Conservation (phyloP, 2,113 vertebrate species). For the Zosterops borbonicus region DNA sequence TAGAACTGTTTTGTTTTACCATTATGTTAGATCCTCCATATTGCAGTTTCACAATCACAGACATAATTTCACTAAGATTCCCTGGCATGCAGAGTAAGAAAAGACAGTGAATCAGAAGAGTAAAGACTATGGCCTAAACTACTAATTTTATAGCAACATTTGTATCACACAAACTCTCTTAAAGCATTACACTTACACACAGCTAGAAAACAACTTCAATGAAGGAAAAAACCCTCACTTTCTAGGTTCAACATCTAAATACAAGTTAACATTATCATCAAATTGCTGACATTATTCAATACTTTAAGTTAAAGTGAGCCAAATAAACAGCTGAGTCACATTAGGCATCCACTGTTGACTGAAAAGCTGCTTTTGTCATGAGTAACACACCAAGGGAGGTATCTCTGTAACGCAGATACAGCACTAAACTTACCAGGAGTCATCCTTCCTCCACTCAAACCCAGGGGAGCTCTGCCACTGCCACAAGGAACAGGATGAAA, state of each 20-base stretch:
- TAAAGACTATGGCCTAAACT: not conserved
- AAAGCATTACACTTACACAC: not conserved
- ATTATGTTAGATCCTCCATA: not conserved
- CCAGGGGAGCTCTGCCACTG: not conserved
- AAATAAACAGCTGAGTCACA: not conserved
- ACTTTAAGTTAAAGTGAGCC: not conserved
- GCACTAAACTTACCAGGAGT: not conserved
- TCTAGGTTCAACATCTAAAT: not conserved
- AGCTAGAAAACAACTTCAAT: not conserved
- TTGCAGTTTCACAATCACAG: not conserved
- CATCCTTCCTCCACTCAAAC: not conserved
- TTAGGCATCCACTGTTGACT: not conserved
- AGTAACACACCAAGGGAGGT: not conserved
- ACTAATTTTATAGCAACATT: not conserved
- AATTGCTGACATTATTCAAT: not conserved
- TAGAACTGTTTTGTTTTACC: not conserved
- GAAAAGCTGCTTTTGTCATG: not conserved
- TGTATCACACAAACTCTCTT: not conserved
- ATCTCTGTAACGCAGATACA: not conserved
- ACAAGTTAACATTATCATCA: not conserved
- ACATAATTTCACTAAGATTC: not conserved
- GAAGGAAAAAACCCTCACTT: fast-evolving
- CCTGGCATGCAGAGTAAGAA: not conserved
- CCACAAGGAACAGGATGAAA: not conserved
- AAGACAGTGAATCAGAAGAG: not conserved